Base-by-base conservation (phyloP, 1,140 invertebrate genomes). In the Drosophila sturtevanti region DNA sequence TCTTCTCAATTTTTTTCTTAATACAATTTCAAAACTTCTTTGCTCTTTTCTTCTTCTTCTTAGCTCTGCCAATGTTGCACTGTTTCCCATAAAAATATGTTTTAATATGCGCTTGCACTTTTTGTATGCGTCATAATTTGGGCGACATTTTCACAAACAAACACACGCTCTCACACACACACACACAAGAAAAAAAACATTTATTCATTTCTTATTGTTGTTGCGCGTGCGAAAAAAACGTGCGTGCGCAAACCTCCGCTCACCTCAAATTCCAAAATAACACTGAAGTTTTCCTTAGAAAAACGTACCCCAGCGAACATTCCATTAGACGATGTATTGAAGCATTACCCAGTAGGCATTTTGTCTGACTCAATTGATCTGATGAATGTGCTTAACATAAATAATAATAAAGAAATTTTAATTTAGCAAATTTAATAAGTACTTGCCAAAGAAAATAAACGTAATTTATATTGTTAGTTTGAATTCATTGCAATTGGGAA, bases 81-180 rank as follows among this genome's bases (percentile, higher is more conserved):
- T 54, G 61, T 66, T 71, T 66, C 63, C 67, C 24, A 69, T 64
- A 61, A 63, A 51, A 68, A 41, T 55, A 62, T 63, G 73, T 66
- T 44, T 65, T 34, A 64, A 54, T 59, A 68, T 77, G 65, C 55
- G 70, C 74, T 54, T 78, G 81, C 81, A 85, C 59, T 85, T 58
- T 65, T 48, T 21, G 66, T 48, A 75, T 79, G 81, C 81, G 79
- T 86, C 82, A 87, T 86, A 75, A 87, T 81, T 81, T 65, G 72
- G 37, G 81, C 65, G 68, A 85, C 65, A 73, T 78, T 82, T 74
- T 60, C 69, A 68, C 54, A 24, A 55, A 55, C 61, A 51, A 31
- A 62, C 37, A 72, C 69, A 75, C 66, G 35, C 34, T 67, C 54
- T 68, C 70, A 76, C 73, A 79, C 69, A 62, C 59, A 55, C 21